Evolutionary conservation across 2,888 invertebrate species (phyloP).

Genomic region (Pogonocherus hispidulus): DNA sequence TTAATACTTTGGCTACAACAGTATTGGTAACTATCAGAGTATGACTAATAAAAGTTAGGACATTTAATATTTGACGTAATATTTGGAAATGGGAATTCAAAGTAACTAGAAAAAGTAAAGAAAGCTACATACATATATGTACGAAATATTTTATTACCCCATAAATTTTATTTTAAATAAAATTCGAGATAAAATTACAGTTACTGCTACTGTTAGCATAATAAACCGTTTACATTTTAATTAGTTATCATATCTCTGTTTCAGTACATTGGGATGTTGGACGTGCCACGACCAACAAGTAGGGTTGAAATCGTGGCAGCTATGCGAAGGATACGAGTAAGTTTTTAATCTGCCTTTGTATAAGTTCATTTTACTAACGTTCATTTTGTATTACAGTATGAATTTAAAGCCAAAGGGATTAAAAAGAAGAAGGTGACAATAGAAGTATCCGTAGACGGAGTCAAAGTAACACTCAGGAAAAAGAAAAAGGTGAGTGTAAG

Average conservation of each 20-base stretch:
- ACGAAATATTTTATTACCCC: too few relatives aligned
- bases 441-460: conserved; percentile 95
- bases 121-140: too few relatives aligned
- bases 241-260: conserved; percentile 67
- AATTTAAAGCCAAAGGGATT: conserved; percentile 97
- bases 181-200: too few relatives aligned
- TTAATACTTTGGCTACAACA: too few relatives aligned
- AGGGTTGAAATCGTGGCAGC: conserved; percentile 99
- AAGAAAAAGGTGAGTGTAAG: conserved; percentile 77
- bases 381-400: conserved; percentile 82
- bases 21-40: too few relatives aligned
- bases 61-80: too few relatives aligned
- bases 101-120: too few relatives aligned
- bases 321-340: conserved; percentile 97
- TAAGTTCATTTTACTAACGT: not conserved
- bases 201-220: too few relatives aligned
- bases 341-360: conserved; percentile 57
- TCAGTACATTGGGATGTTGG: conserved; percentile 98
- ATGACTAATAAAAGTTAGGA: too few relatives aligned
- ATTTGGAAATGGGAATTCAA: too few relatives aligned
- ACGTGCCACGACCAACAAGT: conserved; percentile 95
- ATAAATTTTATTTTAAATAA: too few relatives aligned
- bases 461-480: conserved; percentile 88
- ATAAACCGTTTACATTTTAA: too few relatives aligned
- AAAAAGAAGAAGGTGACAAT: conserved; percentile 98